phyloP scores from a whole-genome alignment of 2,797 vertebrate species.

The Tarsius wallacei region DNA sequence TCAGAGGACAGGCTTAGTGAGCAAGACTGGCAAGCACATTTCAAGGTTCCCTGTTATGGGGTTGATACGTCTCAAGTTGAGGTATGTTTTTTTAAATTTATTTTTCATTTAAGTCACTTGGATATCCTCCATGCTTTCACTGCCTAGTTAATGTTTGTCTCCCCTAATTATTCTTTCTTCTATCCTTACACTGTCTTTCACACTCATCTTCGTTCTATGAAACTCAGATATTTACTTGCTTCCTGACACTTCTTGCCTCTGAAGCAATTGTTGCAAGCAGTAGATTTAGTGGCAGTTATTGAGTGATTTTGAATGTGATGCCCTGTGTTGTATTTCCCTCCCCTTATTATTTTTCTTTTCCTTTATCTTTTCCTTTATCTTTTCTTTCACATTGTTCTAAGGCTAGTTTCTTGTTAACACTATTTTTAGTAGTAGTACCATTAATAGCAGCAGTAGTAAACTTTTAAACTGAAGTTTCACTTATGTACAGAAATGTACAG shows the following conservation, averaged over 20 bases:
- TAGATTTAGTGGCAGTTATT: slow-evolving; percentile 3
- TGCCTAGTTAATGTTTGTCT: background rate
- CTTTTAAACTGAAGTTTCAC: slow-evolving; percentile 28
- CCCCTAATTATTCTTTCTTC: background rate
- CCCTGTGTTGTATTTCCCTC: background rate
- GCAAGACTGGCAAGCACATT: slow-evolving; percentile 1
- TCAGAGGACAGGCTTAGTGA: slow-evolving; percentile 62
- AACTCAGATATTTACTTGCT: slow-evolving; percentile 32
- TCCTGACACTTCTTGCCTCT: background rate
- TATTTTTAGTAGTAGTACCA: background rate
- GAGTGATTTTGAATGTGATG: slow-evolving; percentile 43
- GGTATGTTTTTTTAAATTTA: background rate
- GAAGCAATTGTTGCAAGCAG: background rate
- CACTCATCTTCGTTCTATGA: background rate
- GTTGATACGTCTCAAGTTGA: slow-evolving; percentile 40
- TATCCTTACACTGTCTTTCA: background rate
- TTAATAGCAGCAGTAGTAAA: background rate
- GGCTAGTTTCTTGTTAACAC: background rate
- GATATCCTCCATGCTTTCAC: background rate
- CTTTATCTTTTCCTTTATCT: background rate
- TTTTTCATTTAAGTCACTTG: background rate
- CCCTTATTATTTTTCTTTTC: background rate
- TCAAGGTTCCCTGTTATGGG: slow-evolving; percentile 10
- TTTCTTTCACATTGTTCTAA: background rate
- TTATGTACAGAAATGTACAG: background rate